phyloP scores from a whole-genome alignment of 2,113 vertebrate species.

The Rostratula benghalensis region DNA sequence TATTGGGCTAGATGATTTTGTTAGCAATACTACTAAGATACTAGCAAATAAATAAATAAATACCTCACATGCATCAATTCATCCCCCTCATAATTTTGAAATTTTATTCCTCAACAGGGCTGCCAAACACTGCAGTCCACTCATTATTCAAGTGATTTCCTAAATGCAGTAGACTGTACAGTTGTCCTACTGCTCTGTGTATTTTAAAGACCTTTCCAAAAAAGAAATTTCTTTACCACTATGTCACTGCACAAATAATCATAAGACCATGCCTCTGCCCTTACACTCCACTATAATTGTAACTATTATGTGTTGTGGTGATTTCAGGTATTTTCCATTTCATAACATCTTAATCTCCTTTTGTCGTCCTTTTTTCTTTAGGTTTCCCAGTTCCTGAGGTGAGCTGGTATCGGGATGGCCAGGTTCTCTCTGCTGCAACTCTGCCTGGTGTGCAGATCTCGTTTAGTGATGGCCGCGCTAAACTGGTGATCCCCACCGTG shows the following conservation, averaged over 20 bases:
- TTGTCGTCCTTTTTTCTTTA: constrained; percentile 30
- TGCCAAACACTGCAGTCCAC: neutral
- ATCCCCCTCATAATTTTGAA: neutral
- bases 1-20: neutral
- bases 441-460: constrained; percentile 96
- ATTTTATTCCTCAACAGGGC: neutral
- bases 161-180: neutral
- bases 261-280: neutral
- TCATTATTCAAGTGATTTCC: neutral
- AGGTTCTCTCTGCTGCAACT: constrained; percentile 92
- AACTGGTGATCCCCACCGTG: constrained; percentile 91
- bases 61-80: rapidly evolving
- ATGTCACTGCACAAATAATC: neutral
- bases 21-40: neutral
- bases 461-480: constrained; percentile 98
- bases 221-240: neutral
- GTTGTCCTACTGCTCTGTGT: neutral
- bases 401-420: constrained; percentile 99
- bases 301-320: neutral
- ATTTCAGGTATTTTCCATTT: neutral
- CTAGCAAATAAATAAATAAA: neutral
- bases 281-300: neutral
- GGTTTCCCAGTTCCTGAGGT: constrained; percentile 99
- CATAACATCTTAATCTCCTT: neutral
- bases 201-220: neutral